phyloP scores from a whole-genome alignment of 2,797 vertebrate genomes.

The Sphaeramia orbicularis region DNA sequence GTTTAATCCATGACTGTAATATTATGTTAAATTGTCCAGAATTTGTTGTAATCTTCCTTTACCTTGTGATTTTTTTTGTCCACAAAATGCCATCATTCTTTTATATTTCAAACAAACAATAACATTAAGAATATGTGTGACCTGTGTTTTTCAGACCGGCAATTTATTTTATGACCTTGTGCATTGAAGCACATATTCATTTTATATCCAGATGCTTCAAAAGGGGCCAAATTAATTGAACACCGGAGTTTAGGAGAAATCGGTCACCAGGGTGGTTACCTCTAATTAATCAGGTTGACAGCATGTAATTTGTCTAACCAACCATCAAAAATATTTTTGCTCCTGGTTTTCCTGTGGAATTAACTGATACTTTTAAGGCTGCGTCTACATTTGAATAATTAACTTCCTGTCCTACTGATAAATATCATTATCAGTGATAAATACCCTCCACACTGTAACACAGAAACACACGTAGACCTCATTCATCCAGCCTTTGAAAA shows the following conservation, averaged over 20 bases:
- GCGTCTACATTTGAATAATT: constrained; percentile 43
- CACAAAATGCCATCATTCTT: too few species aligned
- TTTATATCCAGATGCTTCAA: constrained; percentile 45
- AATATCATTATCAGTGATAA: constrained; percentile 33
- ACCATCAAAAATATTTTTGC: constrained; percentile 51
- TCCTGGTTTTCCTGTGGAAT: constrained; percentile 43
- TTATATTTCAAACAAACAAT: not conserved
- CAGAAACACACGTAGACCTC: constrained; percentile 2
- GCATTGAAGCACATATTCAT: constrained; percentile 27
- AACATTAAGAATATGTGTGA: not conserved
- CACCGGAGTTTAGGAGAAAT: constrained; percentile 29
- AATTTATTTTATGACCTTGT: constrained; percentile 35
- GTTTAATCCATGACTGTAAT: constrained; percentile 14
- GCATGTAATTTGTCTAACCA: constrained; percentile 60
- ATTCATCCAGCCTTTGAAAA: constrained; percentile 18
- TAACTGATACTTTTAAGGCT: constrained; percentile 29
- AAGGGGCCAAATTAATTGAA: constrained; percentile 49
- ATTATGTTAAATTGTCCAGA: constrained; percentile 16
- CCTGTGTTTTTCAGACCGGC: constrained; percentile 11
- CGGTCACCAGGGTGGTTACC: constrained; percentile 43
- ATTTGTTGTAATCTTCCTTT: not conserved
- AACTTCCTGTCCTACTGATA: constrained; percentile 44
- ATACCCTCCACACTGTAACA: not conserved
- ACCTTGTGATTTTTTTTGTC: too few species aligned
- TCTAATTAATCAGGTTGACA: constrained; percentile 58